Evolutionary conservation across 1,140 invertebrate genomes (phyloP), one percentile per base, ranked within the genome.

Genomic region (Amyelois transitella): DNA sequence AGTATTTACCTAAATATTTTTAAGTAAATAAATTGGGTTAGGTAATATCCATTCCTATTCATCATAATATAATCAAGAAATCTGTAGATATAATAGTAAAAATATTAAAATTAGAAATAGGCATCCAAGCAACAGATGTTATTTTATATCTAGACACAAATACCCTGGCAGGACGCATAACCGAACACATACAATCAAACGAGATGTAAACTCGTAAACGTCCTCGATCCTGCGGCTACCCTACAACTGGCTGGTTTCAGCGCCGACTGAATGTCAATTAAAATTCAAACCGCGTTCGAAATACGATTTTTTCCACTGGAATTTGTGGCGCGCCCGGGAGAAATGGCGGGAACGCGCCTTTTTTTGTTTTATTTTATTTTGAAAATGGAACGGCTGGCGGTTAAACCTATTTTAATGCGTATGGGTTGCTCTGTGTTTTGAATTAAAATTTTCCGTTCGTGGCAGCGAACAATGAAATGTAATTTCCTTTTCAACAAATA

Each of bases 251-350:
- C 45, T 21, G 45, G 18, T 45, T 73, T 69, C 66, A 62, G 53
- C 60, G 61, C 65, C 61, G 69, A 62, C 70, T 80, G 78, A 81
- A 84, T 75, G 83, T 87, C 84, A 87, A 89, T 89, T 89, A 88
- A 88, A 88, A 89, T 89, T 88, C 88, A 89, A 86, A 87, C 74
- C 80, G 81, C 86, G 88, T 86, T 74, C 81, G 78, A 82, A 84
- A 86, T 83, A 81, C 82, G 81, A 86, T 82, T 84, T 86, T 86
- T 86, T 84, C 82, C 77, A 66, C 64, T 71, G 84, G 84, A 81
- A 87, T 87, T 84, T 83, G 84, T 75, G 80, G 84, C 75, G 76
- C 73, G 84, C 75, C 73, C 76, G 72, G 65, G 80, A 85, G 81
- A 81, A 84, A 84, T 84, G 78, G 81, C 79, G 76, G 78, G 75